Conservation (phyloP, 2,113 vertebrate species). For the Chloroceryle aenea region DNA sequence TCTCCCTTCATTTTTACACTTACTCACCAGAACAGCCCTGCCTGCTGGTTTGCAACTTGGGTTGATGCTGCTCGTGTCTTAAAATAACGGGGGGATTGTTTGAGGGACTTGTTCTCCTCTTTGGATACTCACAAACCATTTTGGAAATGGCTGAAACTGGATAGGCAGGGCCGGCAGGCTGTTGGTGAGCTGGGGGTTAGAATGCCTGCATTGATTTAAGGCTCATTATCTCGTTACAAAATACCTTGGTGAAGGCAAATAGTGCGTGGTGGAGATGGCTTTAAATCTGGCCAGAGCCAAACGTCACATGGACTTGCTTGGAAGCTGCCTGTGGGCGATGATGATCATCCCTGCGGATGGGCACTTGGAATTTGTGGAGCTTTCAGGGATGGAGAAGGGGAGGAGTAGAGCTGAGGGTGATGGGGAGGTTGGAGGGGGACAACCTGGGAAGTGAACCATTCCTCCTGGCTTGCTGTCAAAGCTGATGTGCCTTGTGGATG, state of each 20-base stretch:
- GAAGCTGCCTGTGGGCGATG: neutral
- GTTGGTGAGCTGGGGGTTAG: conserved; percentile 47
- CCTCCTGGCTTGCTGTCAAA: neutral
- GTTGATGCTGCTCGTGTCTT: conserved; percentile 26
- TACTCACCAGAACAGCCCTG: neutral
- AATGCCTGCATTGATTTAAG: conserved; percentile 71
- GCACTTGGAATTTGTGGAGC: neutral
- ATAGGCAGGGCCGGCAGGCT: conserved; percentile 41
- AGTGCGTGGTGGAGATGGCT: conserved; percentile 36
- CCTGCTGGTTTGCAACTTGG: neutral
- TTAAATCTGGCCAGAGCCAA: conserved; percentile 39
- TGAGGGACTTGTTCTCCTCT: conserved; percentile 61
- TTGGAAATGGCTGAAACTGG: conserved; percentile 67
- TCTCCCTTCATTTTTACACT: neutral
- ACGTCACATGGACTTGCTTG: conserved; percentile 45
- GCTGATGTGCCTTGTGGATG: neutral
- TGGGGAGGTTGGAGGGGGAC: neutral
- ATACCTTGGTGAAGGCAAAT: conserved; percentile 70
- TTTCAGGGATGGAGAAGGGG: neutral
- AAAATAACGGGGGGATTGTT: conserved; percentile 58
- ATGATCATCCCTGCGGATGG: conserved; percentile 33
- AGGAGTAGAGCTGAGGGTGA: neutral
- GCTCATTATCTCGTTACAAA: conserved; percentile 72
- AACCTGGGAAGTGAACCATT: neutral
- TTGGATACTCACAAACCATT: conserved; percentile 30